These are phyloP conservation scores for Lymantria dispar DNA, from an alignment of 2,888 invertebrate genomes.

Conservation along the genomic window DNA sequence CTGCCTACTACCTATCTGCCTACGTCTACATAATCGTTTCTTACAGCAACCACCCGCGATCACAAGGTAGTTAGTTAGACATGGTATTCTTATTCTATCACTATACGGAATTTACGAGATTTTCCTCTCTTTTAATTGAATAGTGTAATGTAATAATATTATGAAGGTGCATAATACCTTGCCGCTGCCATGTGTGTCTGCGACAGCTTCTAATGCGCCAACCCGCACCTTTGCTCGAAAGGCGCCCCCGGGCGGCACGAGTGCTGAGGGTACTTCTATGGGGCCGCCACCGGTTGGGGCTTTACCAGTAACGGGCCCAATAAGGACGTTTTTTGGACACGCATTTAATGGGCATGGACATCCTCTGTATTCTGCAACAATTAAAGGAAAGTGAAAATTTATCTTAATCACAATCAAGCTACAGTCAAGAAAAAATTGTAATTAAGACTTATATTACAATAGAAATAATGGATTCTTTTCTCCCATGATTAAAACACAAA, in stretches of 20 bases:
- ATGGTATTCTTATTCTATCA: no score
- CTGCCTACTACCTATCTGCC: no score
- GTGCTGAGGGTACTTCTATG: conserved; percentile 60
- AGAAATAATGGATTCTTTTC: no score
- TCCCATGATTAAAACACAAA: no score
- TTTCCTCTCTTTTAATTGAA: background rate
- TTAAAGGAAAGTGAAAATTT: no score
- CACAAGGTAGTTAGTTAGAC: no score
- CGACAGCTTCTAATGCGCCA: conserved; percentile 64
- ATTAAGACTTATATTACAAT: no score
- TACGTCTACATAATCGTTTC: no score
- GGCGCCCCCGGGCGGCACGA: conserved; percentile 77
- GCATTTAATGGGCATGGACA: conserved; percentile 96
- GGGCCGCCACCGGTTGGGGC: conserved; percentile 89
- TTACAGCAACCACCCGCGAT: no score
- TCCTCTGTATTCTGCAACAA: conserved; percentile 76
- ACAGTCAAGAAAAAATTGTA: no score
- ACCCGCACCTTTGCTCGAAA: conserved; percentile 78
- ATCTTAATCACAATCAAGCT: no score
- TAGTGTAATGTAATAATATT: background rate
- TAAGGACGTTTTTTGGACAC: conserved; percentile 99
- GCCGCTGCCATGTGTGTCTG: conserved; percentile 73
- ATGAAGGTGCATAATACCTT: conserved; percentile 47
- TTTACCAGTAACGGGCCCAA: conserved; percentile 99
- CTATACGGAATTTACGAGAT: no score